These are phyloP conservation scores for Thamnaconus septentrionalis DNA, from an alignment of 2,113 vertebrate genomes.

Conservation along the genomic window DNA sequence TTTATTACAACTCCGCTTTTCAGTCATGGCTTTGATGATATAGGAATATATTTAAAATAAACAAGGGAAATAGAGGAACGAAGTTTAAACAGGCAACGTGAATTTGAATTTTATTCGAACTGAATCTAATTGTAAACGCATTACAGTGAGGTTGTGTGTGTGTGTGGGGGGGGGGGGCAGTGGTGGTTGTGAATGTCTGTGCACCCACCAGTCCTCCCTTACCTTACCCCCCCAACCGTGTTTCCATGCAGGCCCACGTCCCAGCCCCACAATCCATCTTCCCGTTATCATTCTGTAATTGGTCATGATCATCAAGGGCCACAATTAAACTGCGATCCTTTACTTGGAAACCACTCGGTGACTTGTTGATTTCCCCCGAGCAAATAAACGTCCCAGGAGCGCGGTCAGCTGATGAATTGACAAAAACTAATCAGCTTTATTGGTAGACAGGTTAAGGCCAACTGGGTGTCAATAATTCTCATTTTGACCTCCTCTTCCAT, in stretches of 20 bases:
- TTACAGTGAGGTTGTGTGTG: no score
- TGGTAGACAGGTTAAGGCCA: constrained; percentile 97
- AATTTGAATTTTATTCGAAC: no score
- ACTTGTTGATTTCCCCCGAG: constrained; percentile 98
- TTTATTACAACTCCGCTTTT: no score
- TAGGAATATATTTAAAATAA: no score
- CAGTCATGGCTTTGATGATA: no score
- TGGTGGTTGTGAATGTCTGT: no score
- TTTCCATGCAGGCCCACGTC: constrained; percentile 20
- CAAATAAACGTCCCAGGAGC: constrained; percentile 86
- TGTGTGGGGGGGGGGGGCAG: no score
- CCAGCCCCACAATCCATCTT: constrained; percentile 59
- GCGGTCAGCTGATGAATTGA: constrained; percentile 93
- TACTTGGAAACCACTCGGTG: constrained; percentile 79
- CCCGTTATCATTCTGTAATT: constrained; percentile 72
- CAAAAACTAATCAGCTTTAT: constrained; percentile 99
- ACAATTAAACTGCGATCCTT: constrained; percentile 72
- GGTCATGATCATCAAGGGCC: constrained; percentile 73
- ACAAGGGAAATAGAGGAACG: no score
- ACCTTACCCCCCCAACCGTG: background rate
- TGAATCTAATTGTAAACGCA: no score
- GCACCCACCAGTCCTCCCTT: background rate
- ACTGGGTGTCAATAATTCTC: constrained; percentile 91
- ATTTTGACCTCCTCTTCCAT: constrained; percentile 91
- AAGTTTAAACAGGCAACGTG: no score